phyloP scores from a whole-genome alignment of 2,113 vertebrate genomes.

The Tupaia chinensis region DNA sequence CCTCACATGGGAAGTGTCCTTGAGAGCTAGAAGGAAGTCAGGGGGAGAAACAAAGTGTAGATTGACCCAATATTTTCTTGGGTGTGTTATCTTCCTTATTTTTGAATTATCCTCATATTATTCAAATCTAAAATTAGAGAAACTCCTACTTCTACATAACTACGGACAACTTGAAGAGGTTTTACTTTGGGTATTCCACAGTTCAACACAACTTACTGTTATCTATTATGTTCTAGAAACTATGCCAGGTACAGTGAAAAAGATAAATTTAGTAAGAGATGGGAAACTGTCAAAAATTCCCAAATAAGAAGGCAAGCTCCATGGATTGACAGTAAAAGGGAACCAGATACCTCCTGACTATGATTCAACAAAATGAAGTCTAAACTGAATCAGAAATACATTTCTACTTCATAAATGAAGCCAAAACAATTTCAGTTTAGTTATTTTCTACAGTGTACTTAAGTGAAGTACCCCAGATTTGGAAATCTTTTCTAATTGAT shows the following conservation, averaged over 20 bases:
- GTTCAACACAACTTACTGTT: not conserved
- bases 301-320: not conserved
- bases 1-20: not conserved
- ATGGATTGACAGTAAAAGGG: no score
- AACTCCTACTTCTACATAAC: not conserved
- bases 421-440: not conserved
- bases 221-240: not conserved
- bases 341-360: no score
- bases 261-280: slow-evolving; percentile 25
- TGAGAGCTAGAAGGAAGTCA: slow-evolving; percentile 49
- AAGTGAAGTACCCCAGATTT: slow-evolving; percentile 28
- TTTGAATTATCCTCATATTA: slow-evolving; percentile 42
- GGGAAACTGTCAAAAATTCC: not conserved
- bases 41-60: slow-evolving; percentile 46
- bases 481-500: slow-evolving; percentile 62
- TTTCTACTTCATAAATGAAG: slow-evolving; percentile 12
- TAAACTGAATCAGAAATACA: not conserved
- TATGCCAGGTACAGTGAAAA: not conserved
- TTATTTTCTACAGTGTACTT: slow-evolving; percentile 54
- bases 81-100: slow-evolving; percentile 67
- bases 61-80: slow-evolving; percentile 61
- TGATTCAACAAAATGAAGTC: not conserved
- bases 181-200: slow-evolving; percentile 41
- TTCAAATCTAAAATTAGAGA: slow-evolving; percentile 43
- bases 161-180: slow-evolving; percentile 18